Evolutionary conservation across 2,888 invertebrate genomes (phyloP), one percentile per base, ranked within the genome.

Genomic region (Rambutsinella grinnellia): DNA sequence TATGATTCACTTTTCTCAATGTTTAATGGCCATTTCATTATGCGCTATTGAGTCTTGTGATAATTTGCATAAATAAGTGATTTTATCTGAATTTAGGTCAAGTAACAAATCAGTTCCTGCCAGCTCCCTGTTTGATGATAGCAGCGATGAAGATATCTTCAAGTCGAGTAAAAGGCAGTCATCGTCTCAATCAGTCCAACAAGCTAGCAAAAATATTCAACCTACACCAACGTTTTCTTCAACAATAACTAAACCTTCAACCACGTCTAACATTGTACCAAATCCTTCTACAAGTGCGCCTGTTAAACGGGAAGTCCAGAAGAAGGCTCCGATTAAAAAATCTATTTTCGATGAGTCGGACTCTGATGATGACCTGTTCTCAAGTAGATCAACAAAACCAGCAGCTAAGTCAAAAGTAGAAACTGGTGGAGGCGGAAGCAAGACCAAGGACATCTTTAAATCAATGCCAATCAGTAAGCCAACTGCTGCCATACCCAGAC

Each of bases 261-360:
- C 23, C 24, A 51, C 19, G 6, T 15, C 56, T 26, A 21, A 24
- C 27, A 17, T 27, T 8, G 36, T 36, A 13, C 5, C 13, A 5
- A 36, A 36, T 36, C 5, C 5, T 36, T 36, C 36, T 36, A 8
- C 36, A 36, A 36, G 36, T 36, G 36, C 36, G 6, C 5, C 5
- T 36, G 36, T 13, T 36, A 36, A 36, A 36, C 36, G 13, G 36
- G 13, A 36, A 36, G 36, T 36, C 13, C 5, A 5, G 6, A 5
- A 36, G 36, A 68, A 74, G 60, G 23, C 19, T 24, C 36, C 47
- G 5, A 51, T 65, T 19, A 75, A 75, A 23, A 78, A 80, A 10
- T 84, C 84, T 5, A 79, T 83, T 23, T 84, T 84, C 76, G 83
- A 83, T 21, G 82, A 83, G 53, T 83, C 82, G 1, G 84, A 84